A percentile compares a stretch with the other conserved stretches of the same genome.
Conservation (phyloP, 2,113 vertebrate genomes). For the Equus quagga region DNA sequence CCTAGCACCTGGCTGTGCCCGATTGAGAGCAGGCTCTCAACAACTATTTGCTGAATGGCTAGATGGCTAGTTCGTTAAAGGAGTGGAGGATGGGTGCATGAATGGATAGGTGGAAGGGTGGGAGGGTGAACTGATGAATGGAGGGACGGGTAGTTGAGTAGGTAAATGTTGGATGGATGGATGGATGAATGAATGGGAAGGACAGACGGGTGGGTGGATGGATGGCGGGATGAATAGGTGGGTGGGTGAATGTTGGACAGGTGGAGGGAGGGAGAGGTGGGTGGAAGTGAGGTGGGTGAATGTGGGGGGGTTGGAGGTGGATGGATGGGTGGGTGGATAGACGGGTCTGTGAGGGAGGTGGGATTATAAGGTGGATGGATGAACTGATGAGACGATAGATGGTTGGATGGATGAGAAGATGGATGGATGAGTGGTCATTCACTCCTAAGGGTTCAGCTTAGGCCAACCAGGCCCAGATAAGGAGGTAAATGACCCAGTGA, state of each 20-base stretch:
- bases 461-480: background rate
- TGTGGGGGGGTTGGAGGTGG: too few relatives aligned
- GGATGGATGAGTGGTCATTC: background rate
- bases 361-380: background rate
- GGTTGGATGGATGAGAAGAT: background rate
- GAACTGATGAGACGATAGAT: background rate
- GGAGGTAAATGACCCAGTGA: background rate
- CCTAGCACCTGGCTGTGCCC: background rate
- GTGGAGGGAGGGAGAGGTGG: too few relatives aligned
- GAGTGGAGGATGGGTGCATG: background rate
- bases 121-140: background rate
- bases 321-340: background rate
- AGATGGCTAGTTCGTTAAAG: background rate
- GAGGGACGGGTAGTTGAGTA: background rate
- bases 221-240: background rate
- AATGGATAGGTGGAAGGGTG: background rate
- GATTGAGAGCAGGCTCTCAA: background rate
- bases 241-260: background rate
- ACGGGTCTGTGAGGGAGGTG: background rate
- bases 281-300: background rate
- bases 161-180: too few relatives aligned
- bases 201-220: too few relatives aligned
- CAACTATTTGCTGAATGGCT: background rate
- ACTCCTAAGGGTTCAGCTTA: background rate
- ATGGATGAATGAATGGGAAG: background rate